Evolutionary conservation across 2,888 invertebrate genomes (phyloP).

Genomic region (Cremastinae sp.): DNA sequence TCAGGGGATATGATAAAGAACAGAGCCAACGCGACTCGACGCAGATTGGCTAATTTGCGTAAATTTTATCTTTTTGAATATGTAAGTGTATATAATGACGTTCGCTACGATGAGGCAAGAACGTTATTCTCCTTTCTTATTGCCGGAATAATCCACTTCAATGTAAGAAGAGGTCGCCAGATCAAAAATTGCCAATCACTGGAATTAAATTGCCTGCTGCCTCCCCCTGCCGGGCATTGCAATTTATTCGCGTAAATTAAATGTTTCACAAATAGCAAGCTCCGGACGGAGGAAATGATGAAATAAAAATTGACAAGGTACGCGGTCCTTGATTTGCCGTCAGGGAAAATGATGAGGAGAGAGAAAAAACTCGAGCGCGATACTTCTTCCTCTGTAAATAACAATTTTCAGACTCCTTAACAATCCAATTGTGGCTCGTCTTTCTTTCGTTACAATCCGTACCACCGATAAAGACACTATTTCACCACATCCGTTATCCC

Average conservation of each 20-base stretch:
- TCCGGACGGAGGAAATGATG: neutral
- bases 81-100: constrained; percentile 14
- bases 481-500: constrained; percentile 34
- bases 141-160: constrained; percentile 53
- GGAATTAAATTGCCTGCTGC: constrained; percentile 19
- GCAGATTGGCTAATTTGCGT: neutral
- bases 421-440: constrained; percentile 33
- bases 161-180: constrained; percentile 42
- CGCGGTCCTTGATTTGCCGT: constrained; percentile 12
- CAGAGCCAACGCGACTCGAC: neutral
- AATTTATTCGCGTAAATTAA: constrained; percentile 49
- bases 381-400: neutral
- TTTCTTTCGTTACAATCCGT: constrained; percentile 27
- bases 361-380: neutral
- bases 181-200: constrained; percentile 36
- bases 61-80: constrained; percentile 31
- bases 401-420: neutral
- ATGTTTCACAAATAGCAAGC: neutral
- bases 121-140: constrained; percentile 56
- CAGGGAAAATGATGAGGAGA: neutral
- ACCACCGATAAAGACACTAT: constrained; percentile 49
- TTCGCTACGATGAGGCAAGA: constrained; percentile 43
- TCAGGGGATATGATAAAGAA: too few species aligned
- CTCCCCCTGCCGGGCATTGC: constrained; percentile 8
- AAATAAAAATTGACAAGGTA: constrained; percentile 18